Evolutionary conservation across 2,113 vertebrate genomes (phyloP).

Genomic region (Candoia aspera): DNA sequence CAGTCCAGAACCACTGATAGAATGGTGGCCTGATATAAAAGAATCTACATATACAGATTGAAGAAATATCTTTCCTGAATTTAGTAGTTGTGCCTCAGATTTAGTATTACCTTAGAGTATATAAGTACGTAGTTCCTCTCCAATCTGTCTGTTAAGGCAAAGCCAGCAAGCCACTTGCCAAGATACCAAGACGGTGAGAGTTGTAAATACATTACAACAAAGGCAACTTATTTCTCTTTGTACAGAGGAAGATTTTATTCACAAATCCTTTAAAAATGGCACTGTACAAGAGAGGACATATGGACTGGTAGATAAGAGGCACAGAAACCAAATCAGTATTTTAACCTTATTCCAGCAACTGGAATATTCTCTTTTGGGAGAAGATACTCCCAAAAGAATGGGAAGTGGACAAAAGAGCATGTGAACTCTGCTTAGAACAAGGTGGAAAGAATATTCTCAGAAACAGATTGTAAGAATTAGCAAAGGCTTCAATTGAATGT

Average conservation of each 20-base stretch:
- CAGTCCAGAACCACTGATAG: not conserved
- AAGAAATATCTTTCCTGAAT: conserved; percentile 18
- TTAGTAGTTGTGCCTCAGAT: conserved; percentile 18
- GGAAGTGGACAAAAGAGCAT: too few relatives aligned
- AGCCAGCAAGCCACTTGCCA: conserved; percentile 29
- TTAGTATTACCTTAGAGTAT: not conserved
- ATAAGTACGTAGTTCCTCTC: conserved; percentile 12
- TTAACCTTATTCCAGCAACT: conserved; percentile 14
- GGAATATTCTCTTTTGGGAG: not conserved
- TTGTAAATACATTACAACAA: conserved; percentile 1
- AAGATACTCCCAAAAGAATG: too few relatives aligned
- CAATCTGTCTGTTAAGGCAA: conserved; percentile 15
- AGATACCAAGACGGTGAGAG: not conserved
- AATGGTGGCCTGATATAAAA: not conserved
- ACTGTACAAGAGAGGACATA: not conserved
- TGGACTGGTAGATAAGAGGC: conserved; percentile 16
- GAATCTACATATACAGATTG: not conserved
- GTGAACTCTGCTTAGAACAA: too few relatives aligned
- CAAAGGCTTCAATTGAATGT: not conserved
- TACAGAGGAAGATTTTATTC: not conserved
- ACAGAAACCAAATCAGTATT: conserved; percentile 11
- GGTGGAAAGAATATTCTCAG: too few relatives aligned
- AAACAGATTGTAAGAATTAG: not conserved
- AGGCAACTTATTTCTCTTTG: not conserved
- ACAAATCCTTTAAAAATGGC: rapidly evolving